Evolutionary conservation across 2,113 vertebrate genomes (phyloP), one percentile per base, ranked within the genome.

Genomic region (Equus quagga): DNA sequence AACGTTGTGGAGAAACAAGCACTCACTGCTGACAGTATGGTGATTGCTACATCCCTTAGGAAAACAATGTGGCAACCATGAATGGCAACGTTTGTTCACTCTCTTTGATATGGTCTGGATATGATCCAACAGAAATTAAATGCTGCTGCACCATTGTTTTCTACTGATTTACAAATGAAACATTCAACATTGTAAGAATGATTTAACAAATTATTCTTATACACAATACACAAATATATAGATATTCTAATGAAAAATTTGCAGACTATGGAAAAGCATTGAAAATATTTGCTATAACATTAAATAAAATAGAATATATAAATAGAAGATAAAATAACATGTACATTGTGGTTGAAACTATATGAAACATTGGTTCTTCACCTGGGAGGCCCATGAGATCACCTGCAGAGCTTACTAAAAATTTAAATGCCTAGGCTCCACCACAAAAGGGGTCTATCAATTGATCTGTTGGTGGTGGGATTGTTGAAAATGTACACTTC

Each of bases 41-140:
- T 26, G 87, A 81, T 96, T 97, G 97, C 92, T 60, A 85, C 97
- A 96, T 83, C 23, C 56, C 89, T 88, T 76, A 58, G 83, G 95
- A 89, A 93, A 91, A 67, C 91, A 60, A 58, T 3, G 86, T 96
- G 96, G 95, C 85, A 75, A 44, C 6, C 5, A 15, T 36, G 86
- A 76, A 31, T 6, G 21, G 33, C 67, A 54, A 78, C 51, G 13
- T 65, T 49, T 70, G 11, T 18, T 81, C 89, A 56, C 75, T 56
- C 60, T 82, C 78, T 86, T 60, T 17, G 28, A 62, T 89, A 84
- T 79, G 58, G 26, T 73, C 69, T 94, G 87, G 69, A 94, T 94
- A 70, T 78, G 18, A 82, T 56, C 86, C 83, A 72, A 46, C 28
- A 69, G 33, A 94, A 94, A 70, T 67, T 46, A 88, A 58, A 81